Base-by-base conservation (phyloP, 2,888 invertebrate species). In the Zeuzera pyrina region DNA sequence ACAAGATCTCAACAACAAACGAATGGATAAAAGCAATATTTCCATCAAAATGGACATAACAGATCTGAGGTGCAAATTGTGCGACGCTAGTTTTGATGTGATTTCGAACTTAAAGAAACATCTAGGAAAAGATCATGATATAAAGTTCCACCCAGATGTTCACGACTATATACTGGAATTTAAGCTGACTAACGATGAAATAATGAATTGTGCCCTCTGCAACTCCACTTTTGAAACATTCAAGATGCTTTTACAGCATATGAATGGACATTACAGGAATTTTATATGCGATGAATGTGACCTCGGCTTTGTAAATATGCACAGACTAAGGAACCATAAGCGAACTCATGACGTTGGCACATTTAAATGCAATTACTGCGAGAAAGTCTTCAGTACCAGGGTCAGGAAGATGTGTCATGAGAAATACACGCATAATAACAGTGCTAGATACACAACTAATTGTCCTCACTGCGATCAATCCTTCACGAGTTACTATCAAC, bases 231-330 rank as follows among this genome's bases (percentile, higher is more conserved):
- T 62, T 32, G 78, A 77, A 29, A 77, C 78, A 0, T 79, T 79
- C 15, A 78, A 77, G 50, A 78, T 71, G 69, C 29, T 79, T 0
- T 10, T 73, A 0, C 77, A 78, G 36, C 81, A 81, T 10, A 79
- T 81, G 79, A 79, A 79, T 15, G 65, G 71, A 0, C 81, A 79
- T 43, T 79, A 77, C 30, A 58, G 78, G 12, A 78, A 79, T 31
- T 78, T 61, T 35, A 57, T 79, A 0, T 81, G 81, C 15, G 74
- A 74, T 1, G 58, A 65, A 0, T 81, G 81, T 30, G 76, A 78
- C 34, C 38, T 70, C 40, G 79, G 79, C 0, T 81, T 73, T 33
- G 66, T 78, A 12, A 79, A 78, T 15, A 67, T 66, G 19, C 73
- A 76, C 26, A 55, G 74, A 7, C 39, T 79, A 15, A 66, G 57